Conservation (phyloP, 37 sponge, comb jelly and placozoan genomes). For the Eunapius fragilis region DNA sequence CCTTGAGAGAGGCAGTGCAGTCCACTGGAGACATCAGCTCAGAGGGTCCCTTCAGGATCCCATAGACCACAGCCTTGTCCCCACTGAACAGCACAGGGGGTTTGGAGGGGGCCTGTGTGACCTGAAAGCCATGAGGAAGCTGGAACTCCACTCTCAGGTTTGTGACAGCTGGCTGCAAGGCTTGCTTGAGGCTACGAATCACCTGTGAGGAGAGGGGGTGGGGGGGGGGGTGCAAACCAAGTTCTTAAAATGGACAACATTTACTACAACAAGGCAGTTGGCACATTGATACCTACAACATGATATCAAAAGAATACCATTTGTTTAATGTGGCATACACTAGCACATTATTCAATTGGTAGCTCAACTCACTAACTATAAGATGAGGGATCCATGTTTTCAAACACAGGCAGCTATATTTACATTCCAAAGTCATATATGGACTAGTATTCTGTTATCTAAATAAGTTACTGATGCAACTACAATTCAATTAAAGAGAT, state of each 20-base stretch:
- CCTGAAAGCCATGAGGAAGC: slow-evolving; percentile 2
- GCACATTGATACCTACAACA: background rate
- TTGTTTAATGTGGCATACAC: too few relatives aligned
- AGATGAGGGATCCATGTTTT: too few relatives aligned
- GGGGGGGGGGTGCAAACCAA: background rate
- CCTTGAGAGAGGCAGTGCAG: slow-evolving; percentile 18
- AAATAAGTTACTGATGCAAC: too few relatives aligned
- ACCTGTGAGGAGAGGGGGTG: slow-evolving; percentile 41
- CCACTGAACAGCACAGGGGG: slow-evolving; percentile 53
- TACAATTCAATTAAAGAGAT: too few relatives aligned
- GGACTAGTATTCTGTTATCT: too few relatives aligned
- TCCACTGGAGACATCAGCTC: background rate
- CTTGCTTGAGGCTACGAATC: slow-evolving; percentile 51
- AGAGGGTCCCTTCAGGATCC: slow-evolving; percentile 25
- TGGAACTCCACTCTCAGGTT: slow-evolving; percentile 8
- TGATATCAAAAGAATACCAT: too few relatives aligned
- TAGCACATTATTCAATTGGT: too few relatives aligned
- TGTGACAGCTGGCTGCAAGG: slow-evolving; percentile 53
- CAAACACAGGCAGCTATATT: too few relatives aligned
- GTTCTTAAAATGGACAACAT: background rate
- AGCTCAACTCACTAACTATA: too few relatives aligned
- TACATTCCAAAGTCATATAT: too few relatives aligned
- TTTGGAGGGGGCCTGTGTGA: slow-evolving; percentile 20
- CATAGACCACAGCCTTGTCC: slow-evolving; percentile 52
- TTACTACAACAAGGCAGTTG: too few relatives aligned